Base-by-base conservation (phyloP, 1,140 invertebrate species). In the Cryptotermes secundus region DNA sequence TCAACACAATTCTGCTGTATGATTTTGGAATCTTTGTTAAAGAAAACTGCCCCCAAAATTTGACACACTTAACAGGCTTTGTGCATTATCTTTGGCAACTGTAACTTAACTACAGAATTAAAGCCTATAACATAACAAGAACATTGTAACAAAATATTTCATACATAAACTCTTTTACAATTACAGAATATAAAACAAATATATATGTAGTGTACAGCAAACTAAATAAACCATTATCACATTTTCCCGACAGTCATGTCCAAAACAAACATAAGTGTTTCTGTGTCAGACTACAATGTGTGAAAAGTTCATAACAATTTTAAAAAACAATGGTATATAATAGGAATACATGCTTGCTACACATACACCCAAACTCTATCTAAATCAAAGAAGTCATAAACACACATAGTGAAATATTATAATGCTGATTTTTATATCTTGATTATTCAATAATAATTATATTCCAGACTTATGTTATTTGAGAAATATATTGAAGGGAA, bases 51-150 rank as follows among this genome's bases (percentile, higher is more conserved):
- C n/a, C n/a, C n/a, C n/a, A 26, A n/a, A 72, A 72, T 72, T 4
- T 72, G 59, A 72, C 59, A 72, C n/a, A 72, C n/a, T 72, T 72
- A 72, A 72, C n/a, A 72, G 59, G 16, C 16, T 31, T 72, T 72
- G 26, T 72, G n/a, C 59, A 72, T 72, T 72, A 72, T 31, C 26
- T 72, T 72, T 72, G 59, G 59, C n/a, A 72, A 72, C 31, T 72
- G 1, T 31, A 72, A 72, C n/a, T 26, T 9, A 59, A 3, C 19
- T 31, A 26, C n/a, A 14, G 31, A 72, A 72, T 26, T n/a, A 72
- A 72, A 72, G n/a, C 26, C 26, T 72, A 16, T 72, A 72, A 72
- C 59, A 72, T n/a, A 72, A 72, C n/a, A 72, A 1, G 59, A n/a
- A 16, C 1, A n/a, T 72, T 72, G n/a, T 72, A 72, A 31, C 59